phyloP scores from a whole-genome alignment of 64 coral and sea anemone species.

The Actinia tenebrosa region DNA sequence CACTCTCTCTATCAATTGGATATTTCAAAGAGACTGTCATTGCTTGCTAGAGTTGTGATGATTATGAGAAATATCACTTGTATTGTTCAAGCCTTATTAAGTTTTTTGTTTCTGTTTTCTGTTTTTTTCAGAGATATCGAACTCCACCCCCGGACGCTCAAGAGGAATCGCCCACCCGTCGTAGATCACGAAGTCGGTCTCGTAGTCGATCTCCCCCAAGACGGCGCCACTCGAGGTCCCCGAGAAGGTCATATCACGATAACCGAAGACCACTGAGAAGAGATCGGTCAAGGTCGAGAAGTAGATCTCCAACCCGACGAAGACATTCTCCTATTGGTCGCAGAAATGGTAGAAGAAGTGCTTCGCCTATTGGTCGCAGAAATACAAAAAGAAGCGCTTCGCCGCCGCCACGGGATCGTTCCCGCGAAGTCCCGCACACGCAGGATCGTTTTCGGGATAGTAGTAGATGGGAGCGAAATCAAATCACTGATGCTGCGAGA shows the following conservation, averaged over 20 bases:
- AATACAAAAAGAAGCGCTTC: neutral
- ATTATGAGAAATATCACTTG: neutral
- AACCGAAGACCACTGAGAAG: neutral
- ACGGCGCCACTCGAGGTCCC: conserved; percentile 22
- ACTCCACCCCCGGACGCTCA: conserved; percentile 39
- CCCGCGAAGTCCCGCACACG: neutral
- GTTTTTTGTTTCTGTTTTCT: neutral
- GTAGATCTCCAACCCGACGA: neutral
- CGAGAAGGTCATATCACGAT: neutral
- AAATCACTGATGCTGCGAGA: neutral
- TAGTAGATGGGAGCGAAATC: conserved; percentile 9
- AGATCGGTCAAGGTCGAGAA: conserved; percentile 1
- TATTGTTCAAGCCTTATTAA: neutral
- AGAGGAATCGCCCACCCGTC: neutral
- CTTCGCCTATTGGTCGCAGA: neutral
- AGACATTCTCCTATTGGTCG: neutral
- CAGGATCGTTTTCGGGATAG: neutral
- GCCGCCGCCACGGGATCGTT: neutral
- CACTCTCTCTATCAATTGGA: too few species aligned
- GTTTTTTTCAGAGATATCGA: conserved; percentile 38
- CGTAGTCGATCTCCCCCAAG: conserved; percentile 8
- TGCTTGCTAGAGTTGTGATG: too few species aligned
- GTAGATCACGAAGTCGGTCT: conserved; percentile 8
- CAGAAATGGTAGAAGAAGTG: conserved; percentile 1
- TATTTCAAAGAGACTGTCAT: too few species aligned